These are phyloP conservation scores for Pseudomyrmex sp. DNA, from an alignment of 1,140 invertebrate genomes.

Conservation along the genomic window DNA sequence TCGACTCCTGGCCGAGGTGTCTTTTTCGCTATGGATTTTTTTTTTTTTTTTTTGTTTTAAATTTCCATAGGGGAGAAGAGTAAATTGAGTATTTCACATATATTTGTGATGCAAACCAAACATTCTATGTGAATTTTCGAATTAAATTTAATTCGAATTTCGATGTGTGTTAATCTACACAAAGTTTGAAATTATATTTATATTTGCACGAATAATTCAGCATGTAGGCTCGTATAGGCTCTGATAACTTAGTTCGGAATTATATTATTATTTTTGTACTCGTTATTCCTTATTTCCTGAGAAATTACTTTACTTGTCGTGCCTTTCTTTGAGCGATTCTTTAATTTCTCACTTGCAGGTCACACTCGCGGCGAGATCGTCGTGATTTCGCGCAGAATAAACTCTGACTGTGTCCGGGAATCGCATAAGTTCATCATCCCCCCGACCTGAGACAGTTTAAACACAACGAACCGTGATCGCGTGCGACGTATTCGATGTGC, in stretches of 20 bases:
- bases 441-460: slow-evolving; percentile 56
- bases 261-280: background rate
- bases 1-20: too few relatives aligned
- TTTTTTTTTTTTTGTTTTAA: too few relatives aligned
- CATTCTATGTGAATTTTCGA: background rate
- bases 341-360: slow-evolving; percentile 63
- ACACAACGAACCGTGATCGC: slow-evolving; percentile 70
- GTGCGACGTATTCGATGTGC: slow-evolving; percentile 66
- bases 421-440: slow-evolving; percentile 46
- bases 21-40: too few relatives aligned
- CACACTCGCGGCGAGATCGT: slow-evolving; percentile 70
- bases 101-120: too few relatives aligned
- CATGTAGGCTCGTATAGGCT: too few relatives aligned
- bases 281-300: background rate
- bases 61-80: too few relatives aligned
- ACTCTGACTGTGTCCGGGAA: slow-evolving; percentile 36
- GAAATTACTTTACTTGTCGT: background rate
- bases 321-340: slow-evolving; percentile 12
- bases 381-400: slow-evolving; percentile 65
- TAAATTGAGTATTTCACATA: too few relatives aligned
- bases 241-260: background rate
- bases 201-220: too few relatives aligned
- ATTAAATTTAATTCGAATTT: background rate
- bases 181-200: too few relatives aligned
- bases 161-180: too few relatives aligned